Percentiles rank a stretch among this genome's conserved stretches.
Evolutionary conservation across 1,140 invertebrate species (phyloP).

Genomic region (Cepaea nemoralis): DNA sequence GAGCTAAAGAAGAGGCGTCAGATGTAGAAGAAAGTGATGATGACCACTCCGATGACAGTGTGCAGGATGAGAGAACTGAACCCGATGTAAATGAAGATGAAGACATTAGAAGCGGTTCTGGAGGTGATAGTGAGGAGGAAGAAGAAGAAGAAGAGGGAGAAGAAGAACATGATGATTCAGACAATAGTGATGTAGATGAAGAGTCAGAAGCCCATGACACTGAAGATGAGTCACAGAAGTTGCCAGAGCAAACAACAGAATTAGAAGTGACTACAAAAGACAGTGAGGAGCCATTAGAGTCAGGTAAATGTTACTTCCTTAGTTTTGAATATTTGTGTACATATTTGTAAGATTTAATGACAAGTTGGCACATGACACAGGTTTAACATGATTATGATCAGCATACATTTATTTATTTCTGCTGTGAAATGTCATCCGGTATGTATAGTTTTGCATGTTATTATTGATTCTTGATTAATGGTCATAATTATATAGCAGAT

Average conservation of each 20-base stretch:
- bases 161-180: slow-evolving; percentile 28
- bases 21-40: slow-evolving; percentile 14
- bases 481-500: too few relatives aligned
- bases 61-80: slow-evolving; percentile 11
- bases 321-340: too few relatives aligned
- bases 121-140: slow-evolving; percentile 27
- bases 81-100: slow-evolving; percentile 42
- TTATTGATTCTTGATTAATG: too few relatives aligned
- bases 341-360: too few relatives aligned
- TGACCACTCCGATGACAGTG: slow-evolving; percentile 2
- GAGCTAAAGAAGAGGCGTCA: slow-evolving; percentile 22
- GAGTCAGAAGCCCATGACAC: slow-evolving; percentile 20
- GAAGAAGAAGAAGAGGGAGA: slow-evolving; percentile 44
- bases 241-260: too few relatives aligned
- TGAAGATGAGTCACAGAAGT: neutral
- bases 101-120: slow-evolving; percentile 52
- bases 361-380: too few relatives aligned
- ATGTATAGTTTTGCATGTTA: too few relatives aligned
- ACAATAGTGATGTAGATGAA: slow-evolving; percentile 32
- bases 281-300: neutral
- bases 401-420: too few relatives aligned
- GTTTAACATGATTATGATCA: too few relatives aligned
- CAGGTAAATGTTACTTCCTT: too few relatives aligned
- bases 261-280: neutral
- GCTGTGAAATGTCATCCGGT: too few relatives aligned